Evolutionary conservation across 2,888 invertebrate species (phyloP).

Genomic region (Ligdia adustata): DNA sequence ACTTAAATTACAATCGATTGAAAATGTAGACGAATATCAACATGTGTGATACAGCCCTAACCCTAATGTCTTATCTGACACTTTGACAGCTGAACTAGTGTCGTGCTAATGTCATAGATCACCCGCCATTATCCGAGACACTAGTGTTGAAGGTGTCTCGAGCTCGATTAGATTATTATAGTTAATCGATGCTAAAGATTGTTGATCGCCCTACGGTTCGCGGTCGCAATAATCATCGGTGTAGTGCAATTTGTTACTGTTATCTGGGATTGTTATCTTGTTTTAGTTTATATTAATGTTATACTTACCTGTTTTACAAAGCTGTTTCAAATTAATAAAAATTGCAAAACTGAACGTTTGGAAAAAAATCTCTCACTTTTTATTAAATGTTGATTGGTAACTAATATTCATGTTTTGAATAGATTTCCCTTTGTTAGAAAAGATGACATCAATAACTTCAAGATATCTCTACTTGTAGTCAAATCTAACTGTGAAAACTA

Average conservation of each 20-base stretch:
- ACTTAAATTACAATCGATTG: neutral
- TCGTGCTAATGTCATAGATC: conserved; percentile 56
- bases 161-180: conserved; percentile 32
- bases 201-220: conserved; percentile 5
- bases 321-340: no score
- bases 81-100: conserved; percentile 44
- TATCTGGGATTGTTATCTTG: neutral
- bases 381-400: no score
- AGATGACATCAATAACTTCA: no score
- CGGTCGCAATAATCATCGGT: conserved; percentile 7
- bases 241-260: conserved; percentile 4
- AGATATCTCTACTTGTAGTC: no score
- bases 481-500: no score
- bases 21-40: neutral
- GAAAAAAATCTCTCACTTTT: no score
- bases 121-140: conserved; percentile 46
- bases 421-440: no score
- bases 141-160: conserved; percentile 19
- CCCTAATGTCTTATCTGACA: conserved; percentile 51
- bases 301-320: no score
- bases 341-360: no score
- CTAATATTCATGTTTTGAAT: no score
- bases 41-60: neutral
- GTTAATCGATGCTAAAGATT: conserved; percentile 22
- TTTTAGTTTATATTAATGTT: neutral